Evolutionary conservation across 2,113 vertebrate genomes (phyloP), one percentile per base, ranked within the genome.

Genomic region (Stegastes partitus): DNA sequence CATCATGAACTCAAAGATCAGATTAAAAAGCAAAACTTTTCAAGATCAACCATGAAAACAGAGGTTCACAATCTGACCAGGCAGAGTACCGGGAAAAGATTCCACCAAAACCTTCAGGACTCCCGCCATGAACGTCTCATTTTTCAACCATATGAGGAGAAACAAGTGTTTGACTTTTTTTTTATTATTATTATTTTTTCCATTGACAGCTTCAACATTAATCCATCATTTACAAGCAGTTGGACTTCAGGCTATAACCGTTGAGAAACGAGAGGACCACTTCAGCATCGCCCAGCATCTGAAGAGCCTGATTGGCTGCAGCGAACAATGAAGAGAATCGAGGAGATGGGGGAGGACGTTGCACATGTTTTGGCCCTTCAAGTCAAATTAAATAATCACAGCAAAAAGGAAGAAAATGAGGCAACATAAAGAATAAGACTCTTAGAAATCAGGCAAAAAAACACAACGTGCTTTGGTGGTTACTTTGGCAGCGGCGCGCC

Each of bases 371-470:
- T 63, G 69, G 71, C 71, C 79, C 70, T 78, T 77, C 8, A 49
- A 49, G 21, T 82, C 68, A 69, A 74, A 77, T 84, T 61, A 77
- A 76, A 73, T 63, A 77, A 81, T 74, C 51, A 83, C 64, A 69
- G 42, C 23, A 34, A 55, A 39, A 47, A 47, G 25, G 15, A 65
- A 31, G 22, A 66, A 68, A 63, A 69, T 15, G 25, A 66, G 9
- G 23, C 34, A 68, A 50, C 19, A 74, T 28, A 62, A 42, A 28
- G n/a, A 74, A 12, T 73, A 82, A 79, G 74, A 79, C 66, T 68
- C 31, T 72, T 25, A 23, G 3, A 68, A 77, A 70, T 49, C 71
- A 77, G 58, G 57, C n/a, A 61, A 26, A 19, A 49, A 19, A 53
- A 77, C 18, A 22, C 6, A 9, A 72, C 2, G 5, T 14, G 45